Percentiles rank a stretch among this genome's conserved stretches.
phyloP scores from a whole-genome alignment of 2,113 vertebrate species.

The Brienomyrus longianalis region DNA sequence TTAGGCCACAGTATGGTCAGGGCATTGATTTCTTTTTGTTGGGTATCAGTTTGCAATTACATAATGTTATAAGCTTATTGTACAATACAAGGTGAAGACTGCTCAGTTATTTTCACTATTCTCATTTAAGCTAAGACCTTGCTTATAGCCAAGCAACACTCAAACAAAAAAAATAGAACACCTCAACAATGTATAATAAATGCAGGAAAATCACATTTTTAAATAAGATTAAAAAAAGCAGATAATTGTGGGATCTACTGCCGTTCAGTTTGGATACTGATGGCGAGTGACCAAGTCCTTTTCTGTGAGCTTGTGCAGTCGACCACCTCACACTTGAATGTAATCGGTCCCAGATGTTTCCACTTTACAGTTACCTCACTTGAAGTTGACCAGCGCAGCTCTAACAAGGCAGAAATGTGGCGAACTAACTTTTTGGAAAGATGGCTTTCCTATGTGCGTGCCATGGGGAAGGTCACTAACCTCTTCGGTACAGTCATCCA shows the following conservation, averaged over 20 bases:
- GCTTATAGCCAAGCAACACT: neutral
- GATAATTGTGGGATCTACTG: neutral
- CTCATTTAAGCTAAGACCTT: neutral
- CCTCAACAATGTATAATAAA: neutral
- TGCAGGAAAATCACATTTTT: neutral
- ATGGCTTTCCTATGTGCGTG: neutral
- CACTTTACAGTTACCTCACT: neutral
- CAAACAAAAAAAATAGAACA: neutral
- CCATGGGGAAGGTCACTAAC: neutral
- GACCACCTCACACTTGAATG: neutral
- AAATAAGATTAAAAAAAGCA: neutral
- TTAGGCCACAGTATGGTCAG: neutral
- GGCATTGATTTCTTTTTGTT: neutral
- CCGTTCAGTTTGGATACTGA: neutral
- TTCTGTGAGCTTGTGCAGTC: neutral
- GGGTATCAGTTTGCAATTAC: no score
- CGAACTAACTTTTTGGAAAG: neutral
- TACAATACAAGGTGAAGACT: neutral
- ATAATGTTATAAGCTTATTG: neutral
- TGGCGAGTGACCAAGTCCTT: neutral
- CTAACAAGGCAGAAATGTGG: neutral
- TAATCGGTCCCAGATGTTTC: neutral
- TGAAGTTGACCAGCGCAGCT: neutral
- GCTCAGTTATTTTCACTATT: neutral
- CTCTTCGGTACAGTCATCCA: neutral